These are phyloP conservation scores for Natrix natrix DNA, from an alignment of 2,797 vertebrate genomes.

Conservation along the genomic window DNA sequence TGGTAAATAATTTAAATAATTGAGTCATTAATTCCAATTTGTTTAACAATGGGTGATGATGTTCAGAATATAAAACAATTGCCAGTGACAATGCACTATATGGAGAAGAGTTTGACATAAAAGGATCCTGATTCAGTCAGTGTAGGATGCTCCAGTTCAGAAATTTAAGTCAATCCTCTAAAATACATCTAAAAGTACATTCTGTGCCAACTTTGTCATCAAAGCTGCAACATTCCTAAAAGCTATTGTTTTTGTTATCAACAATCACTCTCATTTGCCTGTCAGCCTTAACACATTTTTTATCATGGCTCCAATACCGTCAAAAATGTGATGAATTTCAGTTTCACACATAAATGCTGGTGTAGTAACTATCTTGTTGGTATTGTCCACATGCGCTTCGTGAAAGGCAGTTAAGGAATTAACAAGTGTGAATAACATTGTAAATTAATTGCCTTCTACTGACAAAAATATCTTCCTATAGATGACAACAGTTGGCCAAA, in stretches of 20 bases:
- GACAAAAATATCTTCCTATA: background rate
- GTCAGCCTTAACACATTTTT: slow-evolving; percentile 76
- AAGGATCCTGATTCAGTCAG: slow-evolving; percentile 7
- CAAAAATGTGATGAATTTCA: slow-evolving; percentile 78
- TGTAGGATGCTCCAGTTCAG: background rate
- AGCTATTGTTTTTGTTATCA: background rate
- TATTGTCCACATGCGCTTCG: slow-evolving; percentile 80
- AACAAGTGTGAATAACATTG: background rate
- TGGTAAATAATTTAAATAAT: background rate
- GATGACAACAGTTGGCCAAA: background rate
- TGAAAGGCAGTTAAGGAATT: slow-evolving; percentile 70
- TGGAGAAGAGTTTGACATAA: slow-evolving; percentile 20
- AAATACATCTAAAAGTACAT: background rate
- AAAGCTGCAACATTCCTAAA: background rate
- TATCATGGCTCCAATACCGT: slow-evolving; percentile 85
- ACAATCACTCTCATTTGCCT: slow-evolving; percentile 65
- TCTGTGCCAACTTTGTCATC: background rate
- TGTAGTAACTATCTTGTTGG: slow-evolving; percentile 82
- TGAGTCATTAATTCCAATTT: slow-evolving; percentile 10
- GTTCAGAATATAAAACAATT: background rate
- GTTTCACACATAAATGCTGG: slow-evolving; percentile 87
- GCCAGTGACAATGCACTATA: background rate
- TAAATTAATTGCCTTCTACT: background rate
- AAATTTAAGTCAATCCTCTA: background rate
- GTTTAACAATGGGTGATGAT: background rate